Base-by-base conservation (phyloP, 2,888 invertebrate genomes). In the Drosophila aldrichi region DNA sequence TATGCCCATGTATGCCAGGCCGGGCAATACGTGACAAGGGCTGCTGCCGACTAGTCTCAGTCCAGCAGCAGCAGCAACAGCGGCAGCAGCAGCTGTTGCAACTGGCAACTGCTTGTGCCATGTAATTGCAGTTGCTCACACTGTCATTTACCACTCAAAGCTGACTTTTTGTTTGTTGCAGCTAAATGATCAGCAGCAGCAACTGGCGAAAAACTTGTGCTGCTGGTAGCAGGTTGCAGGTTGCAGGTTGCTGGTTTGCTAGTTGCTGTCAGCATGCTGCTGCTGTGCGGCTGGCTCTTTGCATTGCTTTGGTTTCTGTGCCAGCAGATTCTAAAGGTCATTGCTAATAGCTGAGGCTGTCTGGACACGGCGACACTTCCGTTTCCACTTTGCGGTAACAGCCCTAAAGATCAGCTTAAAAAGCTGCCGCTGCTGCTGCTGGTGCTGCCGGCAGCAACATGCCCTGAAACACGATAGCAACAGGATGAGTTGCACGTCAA, bases 341-440 rank as follows among this genome's bases (percentile, higher is more conserved):
- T 69, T 71, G 68, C 69, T 70, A 81, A 88, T 79, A 65, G 77
- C 63, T 64, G 75, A 70, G 74, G 64, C 74, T 63, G 72, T 56
- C 80, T 81, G 66, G 79, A 75, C 69, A 70, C 62, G 77, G 77
- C 70, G 81, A 86, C 82, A 90, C 90, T 90, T 89, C 90, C 89
- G 89, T 85, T 89, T 90, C 90, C 89, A 90, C 87, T 90, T 88
- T 90, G 90, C 77, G 90, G 89, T 85, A 63, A 59, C 64, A 52
- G 70, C 65, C 75, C 83, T 69, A 77, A 56, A 65, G 52, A 76
- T 65, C 62, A 61, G 52, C 10, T 74, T 71, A 34, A 69, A 74
- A 77, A 64, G 44, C 44, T 57, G 56, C n/a, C 32, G 51, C 32
- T 56, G 36, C 36, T 36, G 43, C n/a, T 55, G 56, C 29, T 34